Base-by-base conservation (phyloP, 37 sponge, comb jelly and placozoan genomes). In the Cliona cf. orientalis region DNA sequence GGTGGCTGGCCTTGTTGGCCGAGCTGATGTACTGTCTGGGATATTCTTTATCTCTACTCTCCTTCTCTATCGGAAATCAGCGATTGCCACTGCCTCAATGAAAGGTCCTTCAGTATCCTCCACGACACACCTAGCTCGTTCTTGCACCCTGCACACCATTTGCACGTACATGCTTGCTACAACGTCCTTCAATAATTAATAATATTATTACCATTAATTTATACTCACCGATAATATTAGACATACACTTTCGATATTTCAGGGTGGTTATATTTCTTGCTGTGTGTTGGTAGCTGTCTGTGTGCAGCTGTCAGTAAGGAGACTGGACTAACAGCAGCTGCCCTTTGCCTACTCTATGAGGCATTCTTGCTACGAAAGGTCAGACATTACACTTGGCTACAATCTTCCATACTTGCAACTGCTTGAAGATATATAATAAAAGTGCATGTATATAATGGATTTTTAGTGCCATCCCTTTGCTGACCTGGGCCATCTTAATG, bases 1-100 rank as follows among this genome's bases (percentile, higher is more conserved):
- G 93, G 91, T 94, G 11, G 92, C 96, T 60, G 93, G 93, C 26
- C 61, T 95, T 21, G 96, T 95, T 19, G 96, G 96, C 23, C 58
- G 96, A 53, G 96, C 96, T 17, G 96, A 95, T 22, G 55, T 46
- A 6, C 63, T 95, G 33, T 95, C 90, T 59, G 87, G 85, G 19
- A 6, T 93, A 37, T 95, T 95, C 83, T 90, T 89, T 40, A 63
- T 95, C 0, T 41, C 72, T 0, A 37, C 75, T 31, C 75, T 95
- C 33, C 57, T 75, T 22, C 23, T 53, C 25, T 92, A 95, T 80
- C 60, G 45, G 28, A 73, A 84, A 38, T 42, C 80, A 34, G 31
- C 66, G 11, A 49, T 36, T 3, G 25, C 60, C 5, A 14, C 60
- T 29, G 23, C 60, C 28, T 25, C 5, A 9, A 29, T 25, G 60